Evolutionary conservation across 2,113 vertebrate genomes (phyloP).

Genomic region (Elachura formosa): DNA sequence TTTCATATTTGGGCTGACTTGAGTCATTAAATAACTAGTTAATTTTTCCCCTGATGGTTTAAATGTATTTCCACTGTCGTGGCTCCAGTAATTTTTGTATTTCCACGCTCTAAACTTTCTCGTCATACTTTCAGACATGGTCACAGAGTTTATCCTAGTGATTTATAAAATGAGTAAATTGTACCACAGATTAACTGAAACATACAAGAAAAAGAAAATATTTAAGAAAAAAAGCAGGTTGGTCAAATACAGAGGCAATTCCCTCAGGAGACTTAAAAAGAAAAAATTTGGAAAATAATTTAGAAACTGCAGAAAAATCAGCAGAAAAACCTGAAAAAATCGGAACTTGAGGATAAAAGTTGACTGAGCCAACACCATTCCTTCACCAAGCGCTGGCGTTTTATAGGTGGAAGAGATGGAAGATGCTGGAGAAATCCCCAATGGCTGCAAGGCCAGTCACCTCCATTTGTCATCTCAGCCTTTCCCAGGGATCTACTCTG

Average conservation of each 20-base stretch:
- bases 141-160: not conserved
- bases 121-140: not conserved
- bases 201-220: not conserved
- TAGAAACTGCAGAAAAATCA: not conserved
- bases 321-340: not conserved
- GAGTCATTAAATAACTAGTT: not conserved
- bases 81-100: not conserved
- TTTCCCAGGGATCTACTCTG: not conserved
- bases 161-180: not conserved
- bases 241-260: not conserved
- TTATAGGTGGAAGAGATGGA: not conserved
- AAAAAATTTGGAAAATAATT: not conserved
- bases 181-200: not conserved
- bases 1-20: not conserved
- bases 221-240: not conserved
- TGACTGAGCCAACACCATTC: not conserved
- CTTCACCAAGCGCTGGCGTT: not conserved
- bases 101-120: not conserved
- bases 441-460: not conserved
- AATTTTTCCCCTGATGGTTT: not conserved
- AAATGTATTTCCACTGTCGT: not conserved
- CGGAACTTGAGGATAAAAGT: not conserved
- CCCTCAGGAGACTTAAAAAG: not conserved
- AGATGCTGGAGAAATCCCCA: not conserved
- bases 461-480: no score